Base-by-base conservation (phyloP, 2,888 invertebrate species). In the Sphinx pinastri region DNA sequence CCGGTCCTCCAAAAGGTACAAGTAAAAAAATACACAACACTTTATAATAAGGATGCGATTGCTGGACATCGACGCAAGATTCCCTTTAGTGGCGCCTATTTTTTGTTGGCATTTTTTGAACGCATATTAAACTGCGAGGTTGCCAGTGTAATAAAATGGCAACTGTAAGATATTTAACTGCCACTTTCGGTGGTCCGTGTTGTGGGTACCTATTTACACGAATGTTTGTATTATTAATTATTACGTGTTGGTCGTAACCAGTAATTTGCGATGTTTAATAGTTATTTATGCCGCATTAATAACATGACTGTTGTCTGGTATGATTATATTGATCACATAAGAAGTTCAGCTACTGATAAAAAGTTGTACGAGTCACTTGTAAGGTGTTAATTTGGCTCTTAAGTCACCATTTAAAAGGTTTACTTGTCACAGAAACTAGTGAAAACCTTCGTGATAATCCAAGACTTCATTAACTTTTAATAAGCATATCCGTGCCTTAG, bases 11-110 rank as follows among this genome's bases (percentile, higher is more conserved):
- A 87, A 90, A 93, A 88, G 87, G 84, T 83, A 80, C 80, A 79
- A 73, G 80, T 90, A 93, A 93, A 93, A n/a, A 93, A 93, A 91
- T 87, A 87, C 83, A 84, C 87, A 85, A 89, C 90, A 89, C 85
- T 81, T 68, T 81, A 90, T 89, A 89, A 90, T 90, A 92, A 88
- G 86, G 85, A 84, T 79, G 82, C 81, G 83, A 82, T 86, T 88
- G 90, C 82, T 80, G 86, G 85, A 82, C 82, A 79, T 79, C 78
- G 79, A 77, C 76, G 77, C 75, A 80, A 81, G 86, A 84, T 85
- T 86, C 87, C 87, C 82, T 82, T 80, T 81, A 84, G 87, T 92
- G 93, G 93, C 93, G 93, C 93, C 93, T 93, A 86, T 91, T 94
- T 94, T 93, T 94, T 93, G 89, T 88, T 73, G 79, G 83, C 79